Evolutionary conservation across 2,888 invertebrate genomes (phyloP).

Genomic region (Octodonta nipae): DNA sequence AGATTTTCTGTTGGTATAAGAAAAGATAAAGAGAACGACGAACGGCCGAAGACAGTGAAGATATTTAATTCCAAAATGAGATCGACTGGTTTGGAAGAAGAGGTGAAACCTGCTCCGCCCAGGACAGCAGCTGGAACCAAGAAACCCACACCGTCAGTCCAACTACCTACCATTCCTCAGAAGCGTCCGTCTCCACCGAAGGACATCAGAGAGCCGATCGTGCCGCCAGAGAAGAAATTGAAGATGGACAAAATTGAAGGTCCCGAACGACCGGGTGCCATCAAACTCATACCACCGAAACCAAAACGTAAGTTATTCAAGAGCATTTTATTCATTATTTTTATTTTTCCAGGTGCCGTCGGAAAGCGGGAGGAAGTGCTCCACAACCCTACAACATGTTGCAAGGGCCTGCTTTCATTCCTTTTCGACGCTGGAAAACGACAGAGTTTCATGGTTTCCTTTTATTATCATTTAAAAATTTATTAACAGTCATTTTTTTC

Average conservation of each 20-base stretch:
- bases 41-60: slow-evolving; percentile 79
- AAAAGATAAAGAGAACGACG: slow-evolving; percentile 50
- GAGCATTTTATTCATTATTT: slow-evolving; percentile 18
- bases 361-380: slow-evolving; percentile 17
- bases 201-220: slow-evolving; percentile 20
- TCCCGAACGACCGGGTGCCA: slow-evolving; percentile 63
- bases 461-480: too few relatives aligned
- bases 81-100: slow-evolving; percentile 80
- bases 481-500: too few relatives aligned
- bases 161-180: slow-evolving; percentile 28
- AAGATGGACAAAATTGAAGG: slow-evolving; percentile 42
- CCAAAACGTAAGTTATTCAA: slow-evolving; percentile 70
- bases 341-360: slow-evolving; percentile 23
- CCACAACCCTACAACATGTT: slow-evolving; percentile 13
- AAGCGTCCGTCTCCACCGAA: slow-evolving; percentile 34
- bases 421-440: slow-evolving; percentile 18
- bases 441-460: slow-evolving; percentile 14
- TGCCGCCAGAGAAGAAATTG: slow-evolving; percentile 64
- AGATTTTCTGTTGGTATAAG: slow-evolving; percentile 71
- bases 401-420: slow-evolving; percentile 19
- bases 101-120: slow-evolving; percentile 73
- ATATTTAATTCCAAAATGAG: slow-evolving; percentile 82
- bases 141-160: slow-evolving; percentile 41
- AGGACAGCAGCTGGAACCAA: slow-evolving; percentile 40
- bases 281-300: slow-evolving; percentile 78